phyloP scores from a whole-genome alignment of 2,113 vertebrate species.

The Xiphias gladius region DNA sequence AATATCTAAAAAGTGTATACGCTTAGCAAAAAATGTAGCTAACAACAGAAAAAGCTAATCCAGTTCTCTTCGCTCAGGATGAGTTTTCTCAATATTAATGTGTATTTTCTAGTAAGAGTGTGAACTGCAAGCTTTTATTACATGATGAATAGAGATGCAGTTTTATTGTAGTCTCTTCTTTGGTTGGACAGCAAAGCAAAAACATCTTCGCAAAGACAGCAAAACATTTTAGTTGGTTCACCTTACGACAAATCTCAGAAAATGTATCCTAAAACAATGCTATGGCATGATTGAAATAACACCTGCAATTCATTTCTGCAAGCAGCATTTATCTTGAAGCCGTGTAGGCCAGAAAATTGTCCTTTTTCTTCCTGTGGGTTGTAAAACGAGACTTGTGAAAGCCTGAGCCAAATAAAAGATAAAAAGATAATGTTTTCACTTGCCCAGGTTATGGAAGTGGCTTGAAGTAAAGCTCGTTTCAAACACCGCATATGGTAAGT shows the following conservation, averaged over 20 bases:
- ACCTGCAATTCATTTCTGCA: slow-evolving; percentile 67
- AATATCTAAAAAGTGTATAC: not conserved
- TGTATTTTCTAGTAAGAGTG: not conserved
- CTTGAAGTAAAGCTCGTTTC: slow-evolving; percentile 58
- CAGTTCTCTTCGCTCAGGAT: not conserved
- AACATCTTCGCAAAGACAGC: no score
- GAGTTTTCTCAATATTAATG: no score
- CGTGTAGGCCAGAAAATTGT: slow-evolving; percentile 43
- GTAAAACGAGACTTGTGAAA: slow-evolving; percentile 65
- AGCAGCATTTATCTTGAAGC: slow-evolving; percentile 68
- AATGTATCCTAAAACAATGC: slow-evolving; percentile 50
- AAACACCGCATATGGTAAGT: slow-evolving; percentile 25
- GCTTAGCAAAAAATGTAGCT: not conserved
- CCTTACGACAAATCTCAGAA: slow-evolving; percentile 46
- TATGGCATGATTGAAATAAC: slow-evolving; percentile 66
- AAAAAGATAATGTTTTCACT: slow-evolving; percentile 73
- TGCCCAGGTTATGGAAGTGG: slow-evolving; percentile 50
- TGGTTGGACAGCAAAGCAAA: slow-evolving; percentile 41
- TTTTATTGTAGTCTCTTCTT: slow-evolving; percentile 42
- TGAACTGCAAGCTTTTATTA: not conserved
- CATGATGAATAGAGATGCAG: not conserved
- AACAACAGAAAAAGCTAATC: not conserved
- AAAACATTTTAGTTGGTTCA: slow-evolving; percentile 19
- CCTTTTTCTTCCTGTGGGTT: slow-evolving; percentile 56
- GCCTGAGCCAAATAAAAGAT: slow-evolving; percentile 71